Evolutionary conservation across 2,797 vertebrate genomes (phyloP).

Genomic region (Sarcoramphus papa): DNA sequence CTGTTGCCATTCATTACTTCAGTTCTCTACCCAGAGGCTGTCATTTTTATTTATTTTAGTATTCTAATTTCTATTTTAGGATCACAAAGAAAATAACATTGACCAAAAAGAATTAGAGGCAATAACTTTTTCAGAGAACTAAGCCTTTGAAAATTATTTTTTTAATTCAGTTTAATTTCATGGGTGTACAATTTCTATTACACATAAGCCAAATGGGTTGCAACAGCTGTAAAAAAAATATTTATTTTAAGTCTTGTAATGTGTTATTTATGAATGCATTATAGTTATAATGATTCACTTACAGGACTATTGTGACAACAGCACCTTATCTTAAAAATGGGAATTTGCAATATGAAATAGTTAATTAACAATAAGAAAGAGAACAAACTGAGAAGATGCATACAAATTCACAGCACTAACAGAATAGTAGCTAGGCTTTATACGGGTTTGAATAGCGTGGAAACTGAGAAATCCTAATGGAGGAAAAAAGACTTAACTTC

Average conservation of each 20-base stretch:
- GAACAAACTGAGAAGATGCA: not conserved
- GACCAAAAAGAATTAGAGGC: not conserved
- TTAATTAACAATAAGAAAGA: slow-evolving; percentile 28
- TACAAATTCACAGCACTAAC: not conserved
- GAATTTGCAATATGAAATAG: not conserved
- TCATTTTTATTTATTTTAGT: slow-evolving; percentile 2
- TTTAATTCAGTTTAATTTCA: slow-evolving; percentile 39
- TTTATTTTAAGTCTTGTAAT: not conserved
- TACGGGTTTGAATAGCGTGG: not conserved
- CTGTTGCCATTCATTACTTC: not conserved
- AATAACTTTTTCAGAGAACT: not conserved
- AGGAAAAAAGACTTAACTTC: not conserved
- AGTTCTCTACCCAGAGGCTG: not conserved
- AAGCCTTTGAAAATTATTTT: slow-evolving; percentile 34
- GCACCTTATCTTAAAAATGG: not conserved
- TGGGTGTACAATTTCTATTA: slow-evolving; percentile 32
- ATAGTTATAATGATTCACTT: slow-evolving; percentile 23
- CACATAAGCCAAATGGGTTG: not conserved
- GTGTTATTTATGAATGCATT: slow-evolving; percentile 28
- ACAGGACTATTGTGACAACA: slow-evolving; percentile 27
- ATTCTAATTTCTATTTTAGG: not conserved
- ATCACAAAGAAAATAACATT: slow-evolving; percentile 26
- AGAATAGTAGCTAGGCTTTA: not conserved
- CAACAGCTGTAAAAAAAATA: not conserved
- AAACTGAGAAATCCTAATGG: not conserved